A percentile compares a stretch with the other conserved stretches of the same genome.
These are phyloP conservation scores for Prunella fulvescens DNA, from an alignment of 2,113 vertebrate genomes.

Conservation along the genomic window DNA sequence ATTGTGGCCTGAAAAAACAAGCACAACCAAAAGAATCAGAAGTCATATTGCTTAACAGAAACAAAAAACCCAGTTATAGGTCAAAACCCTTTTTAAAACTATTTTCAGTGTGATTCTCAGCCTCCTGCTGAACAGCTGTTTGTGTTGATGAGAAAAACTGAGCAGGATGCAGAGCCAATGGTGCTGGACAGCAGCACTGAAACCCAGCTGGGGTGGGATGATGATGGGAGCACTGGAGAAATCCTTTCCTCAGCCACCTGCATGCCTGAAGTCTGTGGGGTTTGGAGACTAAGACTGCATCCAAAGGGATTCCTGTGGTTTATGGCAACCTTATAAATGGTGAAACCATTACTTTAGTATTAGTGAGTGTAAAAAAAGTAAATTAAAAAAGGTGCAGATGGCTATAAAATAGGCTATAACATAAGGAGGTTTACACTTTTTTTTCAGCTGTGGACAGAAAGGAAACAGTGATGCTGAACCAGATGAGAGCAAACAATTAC, in stretches of 20 bases:
- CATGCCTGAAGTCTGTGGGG: neutral
- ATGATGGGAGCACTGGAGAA: neutral
- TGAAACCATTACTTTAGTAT: constrained; percentile 19
- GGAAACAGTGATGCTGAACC: constrained; percentile 12
- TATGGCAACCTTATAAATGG: neutral
- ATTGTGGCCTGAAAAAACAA: neutral
- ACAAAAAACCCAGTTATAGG: neutral
- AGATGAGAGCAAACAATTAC: constrained; percentile 58
- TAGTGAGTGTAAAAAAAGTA: constrained; percentile 22
- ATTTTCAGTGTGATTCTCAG: constrained; percentile 1
- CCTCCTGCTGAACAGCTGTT: constrained; percentile 4
- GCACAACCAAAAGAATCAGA: neutral
- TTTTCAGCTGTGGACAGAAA: constrained; percentile 9
- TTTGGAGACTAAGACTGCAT: constrained; percentile 10
- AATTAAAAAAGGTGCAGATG: constrained; percentile 27
- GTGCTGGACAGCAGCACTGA: neutral
- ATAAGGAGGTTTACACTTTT: neutral
- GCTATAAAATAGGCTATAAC: constrained; percentile 33
- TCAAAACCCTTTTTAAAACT: constrained; percentile 25
- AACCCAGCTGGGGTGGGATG: neutral
- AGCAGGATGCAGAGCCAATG: neutral
- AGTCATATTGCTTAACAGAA: constrained; percentile 56
- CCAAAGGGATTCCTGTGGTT: constrained; percentile 33
- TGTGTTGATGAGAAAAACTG: neutral
- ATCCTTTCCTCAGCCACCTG: constrained; percentile 10